phyloP scores from a whole-genome alignment of 2,888 invertebrate species.

The Chalcosyrphus nemorum region DNA sequence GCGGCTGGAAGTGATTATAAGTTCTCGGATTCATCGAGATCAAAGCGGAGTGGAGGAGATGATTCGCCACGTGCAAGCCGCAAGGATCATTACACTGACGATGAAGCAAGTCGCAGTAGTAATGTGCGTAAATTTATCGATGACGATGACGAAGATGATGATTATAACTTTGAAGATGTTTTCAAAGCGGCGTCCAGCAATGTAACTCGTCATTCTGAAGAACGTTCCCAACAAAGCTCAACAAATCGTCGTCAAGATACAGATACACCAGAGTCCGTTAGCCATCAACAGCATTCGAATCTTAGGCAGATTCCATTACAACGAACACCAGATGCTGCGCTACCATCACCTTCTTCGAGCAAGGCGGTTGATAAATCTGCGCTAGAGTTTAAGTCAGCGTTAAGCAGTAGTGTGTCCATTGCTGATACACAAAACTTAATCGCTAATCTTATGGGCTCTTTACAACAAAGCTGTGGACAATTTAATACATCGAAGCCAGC shows the following conservation, averaged over 20 bases:
- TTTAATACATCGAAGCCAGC: constrained; percentile 27
- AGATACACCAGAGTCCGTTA: constrained; percentile 25
- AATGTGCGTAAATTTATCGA: constrained; percentile 82
- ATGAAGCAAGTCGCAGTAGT: constrained; percentile 70
- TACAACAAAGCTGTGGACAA: constrained; percentile 80
- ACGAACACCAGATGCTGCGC: neutral
- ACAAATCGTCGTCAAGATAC: constrained; percentile 1
- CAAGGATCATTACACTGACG: constrained; percentile 73
- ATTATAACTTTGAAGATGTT: constrained; percentile 92
- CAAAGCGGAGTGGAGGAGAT: constrained; percentile 42
- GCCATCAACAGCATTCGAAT: constrained; percentile 25
- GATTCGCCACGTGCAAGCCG: constrained; percentile 73
- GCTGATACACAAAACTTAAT: constrained; percentile 85
- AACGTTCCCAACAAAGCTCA: constrained; percentile 31
- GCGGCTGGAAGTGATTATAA: constrained; percentile 44
- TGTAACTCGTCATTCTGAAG: constrained; percentile 85
- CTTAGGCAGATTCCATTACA: constrained; percentile 28
- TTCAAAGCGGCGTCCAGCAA: constrained; percentile 90
- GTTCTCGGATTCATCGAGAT: constrained; percentile 56
- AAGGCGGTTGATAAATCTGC: constrained; percentile 35
- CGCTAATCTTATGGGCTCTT: constrained; percentile 85
- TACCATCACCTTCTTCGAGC: constrained; percentile 71
- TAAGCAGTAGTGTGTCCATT: constrained; percentile 78
- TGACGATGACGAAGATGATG: constrained; percentile 89
- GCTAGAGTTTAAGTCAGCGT: constrained; percentile 28